A percentile compares a stretch with the other conserved stretches of the same genome.
phyloP scores from a whole-genome alignment of 2,888 invertebrate species.

The Lithosia quadra region DNA sequence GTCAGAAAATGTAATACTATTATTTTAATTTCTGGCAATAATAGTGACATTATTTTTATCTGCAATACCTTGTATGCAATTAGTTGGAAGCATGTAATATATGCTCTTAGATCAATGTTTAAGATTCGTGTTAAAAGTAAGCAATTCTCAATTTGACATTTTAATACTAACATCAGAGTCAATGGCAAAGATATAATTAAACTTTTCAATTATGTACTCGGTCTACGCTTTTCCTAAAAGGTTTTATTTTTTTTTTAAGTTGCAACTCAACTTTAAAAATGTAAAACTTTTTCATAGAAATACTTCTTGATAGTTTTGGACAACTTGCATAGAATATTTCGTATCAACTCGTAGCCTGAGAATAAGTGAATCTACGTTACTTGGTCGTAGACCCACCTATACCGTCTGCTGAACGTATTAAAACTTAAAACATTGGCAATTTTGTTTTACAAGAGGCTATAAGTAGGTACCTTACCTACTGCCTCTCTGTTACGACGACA shows the following conservation, averaged over 20 bases:
- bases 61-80: slow-evolving; percentile 51
- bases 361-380: too few relatives aligned
- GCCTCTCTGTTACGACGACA: too few relatives aligned
- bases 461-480: not conserved
- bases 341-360: too few relatives aligned
- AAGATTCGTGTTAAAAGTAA: slow-evolving; percentile 54
- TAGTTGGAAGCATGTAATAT: slow-evolving; percentile 61
- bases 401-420: not conserved
- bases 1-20: slow-evolving; percentile 22
- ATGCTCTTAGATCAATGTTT: slow-evolving; percentile 56
- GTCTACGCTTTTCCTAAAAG: too few relatives aligned
- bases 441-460: not conserved
- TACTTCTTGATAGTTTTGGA: too few relatives aligned
- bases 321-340: too few relatives aligned
- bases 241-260: not conserved
- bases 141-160: slow-evolving; percentile 54
- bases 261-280: not conserved
- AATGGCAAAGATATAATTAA: slow-evolving; percentile 45
- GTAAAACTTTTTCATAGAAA: too few relatives aligned
- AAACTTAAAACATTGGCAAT: not conserved
- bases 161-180: slow-evolving; percentile 39
- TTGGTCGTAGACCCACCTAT: too few relatives aligned
- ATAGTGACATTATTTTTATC: slow-evolving; percentile 36
- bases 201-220: too few relatives aligned
- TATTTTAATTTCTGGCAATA: slow-evolving; percentile 37